Base-by-base conservation (phyloP, 2,888 invertebrate genomes). In the Epinotia demarniana region DNA sequence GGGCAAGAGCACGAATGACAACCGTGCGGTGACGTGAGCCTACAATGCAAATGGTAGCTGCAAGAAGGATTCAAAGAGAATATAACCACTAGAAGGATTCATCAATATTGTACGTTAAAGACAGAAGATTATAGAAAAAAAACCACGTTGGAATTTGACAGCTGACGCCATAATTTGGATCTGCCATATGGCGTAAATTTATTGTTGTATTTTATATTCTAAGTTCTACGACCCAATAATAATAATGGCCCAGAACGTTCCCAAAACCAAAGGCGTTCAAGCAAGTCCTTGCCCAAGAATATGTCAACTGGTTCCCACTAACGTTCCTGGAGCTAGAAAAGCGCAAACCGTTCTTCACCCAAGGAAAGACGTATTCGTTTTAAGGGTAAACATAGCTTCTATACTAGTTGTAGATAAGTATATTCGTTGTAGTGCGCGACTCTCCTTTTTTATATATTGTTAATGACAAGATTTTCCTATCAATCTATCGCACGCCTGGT, bases 281-380 rank as follows among this genome's bases (percentile, higher is more conserved):
- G 83, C 82, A 16, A n/a, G 66, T 0, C 86, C 87, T 1, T 91
- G 91, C 27, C 89, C 89, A 0, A 87, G 87, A 87, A 77, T 86
- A 0, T 92, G 92, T 76, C 83, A 87, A 57, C 70, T 84, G 23
- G 86, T 93, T 0, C 92, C 92, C 0, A 82, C 79, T 2, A 91
- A 91, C 74, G 89, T 92, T 0, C 92, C 91, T 0, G 77, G 68
- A 0, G 91, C 92, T 0, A 86, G 80, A 0, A 77, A 80, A 0
- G 86, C 91, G 0, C 94, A 95, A 43, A 82, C 89, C 53, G 85
- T 95, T 2, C 84, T 94, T 6, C 95, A 96, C 85, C 95, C 95
- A 0, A 92, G 94, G 23, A 95, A 95, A 84, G 96, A 96, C 81
- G 93, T 95, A 0, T 96, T 96, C 79, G 92, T 96, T 19, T 85